phyloP scores from a whole-genome alignment of 2,113 vertebrate species.

The Pogonocichla stellata region DNA sequence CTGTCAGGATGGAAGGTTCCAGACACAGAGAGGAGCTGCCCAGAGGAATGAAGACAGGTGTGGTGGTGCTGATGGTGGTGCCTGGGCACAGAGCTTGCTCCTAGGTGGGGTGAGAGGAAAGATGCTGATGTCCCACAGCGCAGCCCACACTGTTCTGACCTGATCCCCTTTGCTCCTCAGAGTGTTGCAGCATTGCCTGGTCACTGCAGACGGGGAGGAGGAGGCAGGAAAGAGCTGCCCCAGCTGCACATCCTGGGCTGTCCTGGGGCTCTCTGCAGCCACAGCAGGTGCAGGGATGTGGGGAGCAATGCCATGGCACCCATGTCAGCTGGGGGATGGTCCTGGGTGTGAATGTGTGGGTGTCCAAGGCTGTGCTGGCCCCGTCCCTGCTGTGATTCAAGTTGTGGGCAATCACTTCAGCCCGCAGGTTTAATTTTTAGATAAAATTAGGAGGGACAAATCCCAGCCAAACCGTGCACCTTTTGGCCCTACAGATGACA shows the following conservation, averaged over 20 bases:
- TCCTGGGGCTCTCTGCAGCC: neutral
- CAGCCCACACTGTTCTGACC: rapidly evolving
- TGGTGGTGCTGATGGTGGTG: neutral
- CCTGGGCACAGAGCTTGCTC: neutral
- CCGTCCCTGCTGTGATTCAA: neutral
- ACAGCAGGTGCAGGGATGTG: neutral
- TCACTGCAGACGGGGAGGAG: rapidly evolving
- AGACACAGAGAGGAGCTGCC: neutral
- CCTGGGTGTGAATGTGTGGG: neutral
- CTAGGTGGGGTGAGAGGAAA: neutral
- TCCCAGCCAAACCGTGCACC: neutral
- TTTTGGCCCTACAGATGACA: neutral
- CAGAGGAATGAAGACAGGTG: neutral
- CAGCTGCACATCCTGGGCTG: neutral
- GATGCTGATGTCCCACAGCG: neutral
- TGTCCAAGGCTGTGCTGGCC: neutral
- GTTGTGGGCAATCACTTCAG: neutral
- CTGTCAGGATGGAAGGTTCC: neutral
- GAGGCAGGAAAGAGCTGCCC: neutral
- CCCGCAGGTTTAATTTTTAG: neutral
- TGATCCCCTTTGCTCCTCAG: neutral
- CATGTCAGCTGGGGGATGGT: neutral
- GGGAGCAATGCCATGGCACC: rapidly evolving
- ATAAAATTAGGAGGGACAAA: neutral
- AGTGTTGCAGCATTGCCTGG: rapidly evolving